phyloP scores from a whole-genome alignment of 2,113 vertebrate genomes.

The Dissostichus mawsoni region DNA sequence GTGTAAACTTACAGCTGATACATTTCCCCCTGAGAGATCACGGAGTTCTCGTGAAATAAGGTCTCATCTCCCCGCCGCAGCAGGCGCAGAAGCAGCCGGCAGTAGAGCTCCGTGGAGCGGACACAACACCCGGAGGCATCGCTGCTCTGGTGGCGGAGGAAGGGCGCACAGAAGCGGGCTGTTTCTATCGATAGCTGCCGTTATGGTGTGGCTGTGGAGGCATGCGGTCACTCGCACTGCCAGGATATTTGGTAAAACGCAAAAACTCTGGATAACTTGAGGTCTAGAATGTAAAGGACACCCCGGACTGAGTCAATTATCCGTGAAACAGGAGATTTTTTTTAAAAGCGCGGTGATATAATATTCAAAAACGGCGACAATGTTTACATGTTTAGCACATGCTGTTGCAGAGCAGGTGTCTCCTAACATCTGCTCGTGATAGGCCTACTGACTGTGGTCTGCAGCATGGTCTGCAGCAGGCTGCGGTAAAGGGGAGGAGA shows the following conservation, averaged over 20 bases:
- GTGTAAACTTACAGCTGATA: slow-evolving; percentile 71
- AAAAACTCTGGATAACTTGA: not conserved
- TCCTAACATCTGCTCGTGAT: slow-evolving; percentile 7
- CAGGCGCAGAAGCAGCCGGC: slow-evolving; percentile 64
- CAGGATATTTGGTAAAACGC: not conserved
- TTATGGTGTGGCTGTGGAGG: not conserved
- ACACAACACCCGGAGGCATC: slow-evolving; percentile 76
- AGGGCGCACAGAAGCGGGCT: slow-evolving; percentile 3
- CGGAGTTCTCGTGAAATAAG: slow-evolving; percentile 65
- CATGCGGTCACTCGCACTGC: not conserved
- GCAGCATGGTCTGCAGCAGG: slow-evolving; percentile 62
- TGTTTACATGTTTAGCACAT: not conserved
- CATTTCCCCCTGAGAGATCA: slow-evolving; percentile 65
- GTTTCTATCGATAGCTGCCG: not conserved
- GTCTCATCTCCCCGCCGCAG: slow-evolving; percentile 58
- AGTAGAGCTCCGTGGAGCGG: slow-evolving; percentile 64
- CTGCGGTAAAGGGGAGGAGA: slow-evolving; percentile 71
- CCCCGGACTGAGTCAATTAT: not conserved
- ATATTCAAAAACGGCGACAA: not conserved
- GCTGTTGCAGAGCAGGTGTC: slow-evolving; percentile 30
- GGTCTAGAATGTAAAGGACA: not conserved
- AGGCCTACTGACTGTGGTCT: slow-evolving; percentile 2
- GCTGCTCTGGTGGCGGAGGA: slow-evolving; percentile 37
- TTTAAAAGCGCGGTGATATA: not conserved
- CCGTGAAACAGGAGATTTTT: not conserved